Percentiles rank a stretch among this genome's conserved stretches.
Conservation (phyloP, 37 sponge, comb jelly and placozoan genomes). For the Beroe forskalii region DNA sequence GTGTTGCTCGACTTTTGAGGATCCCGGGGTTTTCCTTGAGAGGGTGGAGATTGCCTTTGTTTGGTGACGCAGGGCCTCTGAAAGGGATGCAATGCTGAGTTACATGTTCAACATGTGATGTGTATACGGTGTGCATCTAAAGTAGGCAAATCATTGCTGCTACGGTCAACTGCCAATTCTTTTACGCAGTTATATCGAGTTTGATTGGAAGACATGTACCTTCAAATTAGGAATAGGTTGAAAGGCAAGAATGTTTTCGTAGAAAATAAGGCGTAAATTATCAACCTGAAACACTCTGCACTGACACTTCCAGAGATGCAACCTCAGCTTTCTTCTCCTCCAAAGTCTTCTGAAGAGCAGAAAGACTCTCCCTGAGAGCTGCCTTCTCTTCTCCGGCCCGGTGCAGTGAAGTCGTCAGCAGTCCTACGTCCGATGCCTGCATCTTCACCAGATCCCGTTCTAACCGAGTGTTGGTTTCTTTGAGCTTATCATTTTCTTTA, state of each 20-base stretch:
- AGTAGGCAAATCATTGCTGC: too few species aligned
- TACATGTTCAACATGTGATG: too few species aligned
- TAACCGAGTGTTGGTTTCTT: not conserved
- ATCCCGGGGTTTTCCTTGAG: not conserved
- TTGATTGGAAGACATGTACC: too few species aligned
- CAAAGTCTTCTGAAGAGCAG: not conserved
- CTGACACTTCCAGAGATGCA: not conserved
- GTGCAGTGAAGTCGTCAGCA: not conserved
- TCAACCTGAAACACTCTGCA: not conserved
- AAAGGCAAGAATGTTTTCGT: too few species aligned
- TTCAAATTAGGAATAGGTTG: too few species aligned
- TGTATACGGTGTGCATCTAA: too few species aligned
- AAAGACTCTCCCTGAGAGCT: not conserved
- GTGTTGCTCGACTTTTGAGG: not conserved
- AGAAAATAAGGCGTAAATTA: too few species aligned
- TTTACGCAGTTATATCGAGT: too few species aligned
- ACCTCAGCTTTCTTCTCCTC: not conserved
- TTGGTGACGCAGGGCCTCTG: slow-evolving; percentile 27
- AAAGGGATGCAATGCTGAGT: too few species aligned
- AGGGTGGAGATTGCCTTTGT: slow-evolving; percentile 26
- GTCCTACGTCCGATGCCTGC: not conserved
- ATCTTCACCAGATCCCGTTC: not conserved
- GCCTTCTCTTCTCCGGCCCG: not conserved
- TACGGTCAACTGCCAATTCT: too few species aligned
- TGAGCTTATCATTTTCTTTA: not conserved